These are phyloP conservation scores for Erebia epiphron DNA, from an alignment of 2,888 invertebrate species.

Conservation along the genomic window DNA sequence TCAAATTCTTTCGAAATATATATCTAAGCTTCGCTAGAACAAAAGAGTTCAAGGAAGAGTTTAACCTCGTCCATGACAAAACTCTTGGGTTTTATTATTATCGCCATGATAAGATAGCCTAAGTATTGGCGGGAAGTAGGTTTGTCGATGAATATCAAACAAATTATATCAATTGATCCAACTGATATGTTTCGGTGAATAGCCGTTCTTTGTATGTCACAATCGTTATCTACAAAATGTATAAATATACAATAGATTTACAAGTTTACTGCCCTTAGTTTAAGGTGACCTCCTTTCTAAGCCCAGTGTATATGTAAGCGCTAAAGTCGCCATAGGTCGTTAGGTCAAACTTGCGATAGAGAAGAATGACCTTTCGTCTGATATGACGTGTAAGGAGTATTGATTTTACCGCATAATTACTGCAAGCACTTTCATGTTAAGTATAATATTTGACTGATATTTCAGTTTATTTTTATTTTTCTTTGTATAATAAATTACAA, in stretches of 20 bases:
- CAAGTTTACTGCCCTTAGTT: neutral
- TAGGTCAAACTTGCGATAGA: slow-evolving; percentile 14
- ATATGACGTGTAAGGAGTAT: neutral
- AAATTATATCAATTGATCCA: neutral
- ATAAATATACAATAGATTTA: neutral
- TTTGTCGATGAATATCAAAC: neutral
- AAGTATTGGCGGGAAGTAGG: neutral
- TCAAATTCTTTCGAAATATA: too few species aligned
- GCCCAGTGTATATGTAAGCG: slow-evolving; percentile 1
- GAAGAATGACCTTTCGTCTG: slow-evolving; percentile 5
- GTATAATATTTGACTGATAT: neutral
- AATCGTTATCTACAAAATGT: neutral
- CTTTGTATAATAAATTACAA: too few species aligned
- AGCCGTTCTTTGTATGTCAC: neutral
- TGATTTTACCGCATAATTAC: slow-evolving; percentile 10
- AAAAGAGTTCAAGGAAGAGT: too few species aligned
- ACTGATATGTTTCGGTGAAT: neutral
- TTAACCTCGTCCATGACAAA: neutral
- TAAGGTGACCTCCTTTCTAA: slow-evolving; percentile 14
- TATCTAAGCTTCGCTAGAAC: too few species aligned
- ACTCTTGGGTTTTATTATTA: neutral
- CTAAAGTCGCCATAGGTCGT: slow-evolving; percentile 15
- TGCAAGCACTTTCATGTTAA: neutral
- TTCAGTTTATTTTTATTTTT: too few species aligned
- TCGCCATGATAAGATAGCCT: neutral